Conservation (phyloP, 2,113 vertebrate species). For the Heterotilapia buettikoferi region DNA sequence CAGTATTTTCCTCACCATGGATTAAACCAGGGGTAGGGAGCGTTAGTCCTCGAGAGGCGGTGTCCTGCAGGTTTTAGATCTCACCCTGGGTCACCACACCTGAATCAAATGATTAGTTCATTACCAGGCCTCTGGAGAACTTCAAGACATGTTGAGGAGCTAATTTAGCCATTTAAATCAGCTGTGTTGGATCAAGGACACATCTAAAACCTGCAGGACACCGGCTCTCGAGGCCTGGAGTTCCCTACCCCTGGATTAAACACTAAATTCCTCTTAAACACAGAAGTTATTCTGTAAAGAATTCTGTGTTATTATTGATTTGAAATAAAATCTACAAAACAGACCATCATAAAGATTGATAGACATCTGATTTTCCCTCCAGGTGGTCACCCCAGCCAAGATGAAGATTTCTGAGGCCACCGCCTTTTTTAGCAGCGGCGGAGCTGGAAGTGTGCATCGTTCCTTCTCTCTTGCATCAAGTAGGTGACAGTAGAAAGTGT, state of each 20-base stretch:
- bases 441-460: slow-evolving; percentile 37
- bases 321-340: not conserved
- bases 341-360: not conserved
- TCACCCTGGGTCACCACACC: too few species aligned
- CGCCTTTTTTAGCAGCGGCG: slow-evolving; percentile 62
- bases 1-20: not conserved
- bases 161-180: too few species aligned
- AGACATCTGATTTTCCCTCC: not conserved
- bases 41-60: too few species aligned
- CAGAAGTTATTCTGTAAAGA: not conserved
- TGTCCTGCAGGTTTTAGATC: too few species aligned
- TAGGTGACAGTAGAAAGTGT: slow-evolving; percentile 27
- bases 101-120: too few species aligned
- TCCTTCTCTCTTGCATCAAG: slow-evolving; percentile 31
- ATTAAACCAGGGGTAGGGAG: too few species aligned
- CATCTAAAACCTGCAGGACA: too few species aligned
- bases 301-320: not conserved
- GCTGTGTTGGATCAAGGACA: too few species aligned
- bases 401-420: slow-evolving; percentile 84
- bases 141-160: too few species aligned
- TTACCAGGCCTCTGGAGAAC: too few species aligned
- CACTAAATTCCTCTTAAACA: not conserved
- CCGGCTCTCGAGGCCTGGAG: too few species aligned
- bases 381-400: slow-evolving; percentile 73
- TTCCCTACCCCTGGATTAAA: too few species aligned